Conservation (phyloP, 2,888 invertebrate species). For the Eristalinus aeneus region DNA sequence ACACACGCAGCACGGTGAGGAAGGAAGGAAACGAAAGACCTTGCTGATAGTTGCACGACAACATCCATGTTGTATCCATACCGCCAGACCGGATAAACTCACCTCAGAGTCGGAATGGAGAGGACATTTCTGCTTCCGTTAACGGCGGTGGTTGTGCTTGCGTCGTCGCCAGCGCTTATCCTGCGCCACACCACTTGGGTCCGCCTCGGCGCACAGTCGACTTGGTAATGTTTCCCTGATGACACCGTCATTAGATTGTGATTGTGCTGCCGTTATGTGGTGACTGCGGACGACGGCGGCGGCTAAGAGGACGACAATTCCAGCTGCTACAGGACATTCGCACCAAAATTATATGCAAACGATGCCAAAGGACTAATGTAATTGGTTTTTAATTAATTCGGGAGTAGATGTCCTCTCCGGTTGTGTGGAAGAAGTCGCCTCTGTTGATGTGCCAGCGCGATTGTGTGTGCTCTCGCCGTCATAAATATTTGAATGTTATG, state of each 20-base stretch:
- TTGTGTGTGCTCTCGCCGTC: slow-evolving; percentile 33
- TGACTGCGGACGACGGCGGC: slow-evolving; percentile 21
- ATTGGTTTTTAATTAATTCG: slow-evolving; percentile 70
- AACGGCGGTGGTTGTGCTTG: slow-evolving; percentile 7
- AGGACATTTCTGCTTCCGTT: slow-evolving; percentile 32
- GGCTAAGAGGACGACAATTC: slow-evolving; percentile 37
- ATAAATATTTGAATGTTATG: slow-evolving; percentile 69
- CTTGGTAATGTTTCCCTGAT: slow-evolving; percentile 70
- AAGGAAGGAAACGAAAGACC: slow-evolving; percentile 34
- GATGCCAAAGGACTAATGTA: slow-evolving; percentile 68
- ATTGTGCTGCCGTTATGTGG: slow-evolving; percentile 65
- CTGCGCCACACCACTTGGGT: slow-evolving; percentile 6
- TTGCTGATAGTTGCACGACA: slow-evolving; percentile 46
- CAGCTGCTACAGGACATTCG: slow-evolving; percentile 30
- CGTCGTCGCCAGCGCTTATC: slow-evolving; percentile 39
- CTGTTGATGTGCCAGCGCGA: slow-evolving; percentile 2
- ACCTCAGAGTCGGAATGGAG: slow-evolving; percentile 12
- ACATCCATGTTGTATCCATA: slow-evolving; percentile 34
- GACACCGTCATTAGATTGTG: slow-evolving; percentile 69
- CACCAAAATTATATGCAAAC: slow-evolving; percentile 64
- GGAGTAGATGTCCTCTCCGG: slow-evolving; percentile 37
- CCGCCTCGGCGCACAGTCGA: slow-evolving; percentile 45
- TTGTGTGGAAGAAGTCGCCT: not conserved
- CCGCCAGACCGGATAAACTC: slow-evolving; percentile 26
- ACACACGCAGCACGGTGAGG: not conserved